Percentiles rank a stretch among this genome's conserved stretches.
Evolutionary conservation across 2,888 invertebrate genomes (phyloP).

Genomic region (Meandrusa payeni): DNA sequence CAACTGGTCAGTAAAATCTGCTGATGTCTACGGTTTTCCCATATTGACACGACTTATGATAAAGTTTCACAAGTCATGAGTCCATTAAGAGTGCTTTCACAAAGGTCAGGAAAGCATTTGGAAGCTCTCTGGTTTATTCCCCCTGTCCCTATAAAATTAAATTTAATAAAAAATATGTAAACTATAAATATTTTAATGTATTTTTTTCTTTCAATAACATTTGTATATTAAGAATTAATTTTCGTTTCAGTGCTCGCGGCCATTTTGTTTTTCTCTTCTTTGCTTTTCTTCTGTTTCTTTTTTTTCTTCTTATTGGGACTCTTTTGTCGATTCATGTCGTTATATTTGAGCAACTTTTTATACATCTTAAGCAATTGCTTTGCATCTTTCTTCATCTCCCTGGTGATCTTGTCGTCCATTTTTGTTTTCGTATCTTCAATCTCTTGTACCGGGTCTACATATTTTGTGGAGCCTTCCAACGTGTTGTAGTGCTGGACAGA

Average conservation of each 20-base stretch:
- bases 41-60: too few species aligned
- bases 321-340: constrained; percentile 50
- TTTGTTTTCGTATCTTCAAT: constrained; percentile 26
- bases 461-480: constrained; percentile 56
- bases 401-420: constrained; percentile 28
- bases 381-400: constrained; percentile 65
- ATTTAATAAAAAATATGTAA: too few species aligned
- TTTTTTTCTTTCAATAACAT: too few species aligned
- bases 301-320: constrained; percentile 56
- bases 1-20: too few species aligned
- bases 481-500: constrained; percentile 80
- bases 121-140: too few species aligned
- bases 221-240: neutral
- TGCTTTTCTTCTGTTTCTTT: constrained; percentile 51
- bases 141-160: too few species aligned
- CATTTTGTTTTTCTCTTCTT: constrained; percentile 32
- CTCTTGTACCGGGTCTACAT: constrained; percentile 53
- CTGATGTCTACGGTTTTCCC: too few species aligned
- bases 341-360: constrained; percentile 64
- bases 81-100: too few species aligned
- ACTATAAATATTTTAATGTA: too few species aligned
- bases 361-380: constrained; percentile 73
- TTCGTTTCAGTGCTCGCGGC: neutral
- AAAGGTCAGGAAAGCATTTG: too few species aligned
- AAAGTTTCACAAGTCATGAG: too few species aligned